Percentiles rank a stretch among this genome's conserved stretches.
Evolutionary conservation across 2,797 vertebrate genomes (phyloP).

Genomic region (Tolypeutes matacus): DNA sequence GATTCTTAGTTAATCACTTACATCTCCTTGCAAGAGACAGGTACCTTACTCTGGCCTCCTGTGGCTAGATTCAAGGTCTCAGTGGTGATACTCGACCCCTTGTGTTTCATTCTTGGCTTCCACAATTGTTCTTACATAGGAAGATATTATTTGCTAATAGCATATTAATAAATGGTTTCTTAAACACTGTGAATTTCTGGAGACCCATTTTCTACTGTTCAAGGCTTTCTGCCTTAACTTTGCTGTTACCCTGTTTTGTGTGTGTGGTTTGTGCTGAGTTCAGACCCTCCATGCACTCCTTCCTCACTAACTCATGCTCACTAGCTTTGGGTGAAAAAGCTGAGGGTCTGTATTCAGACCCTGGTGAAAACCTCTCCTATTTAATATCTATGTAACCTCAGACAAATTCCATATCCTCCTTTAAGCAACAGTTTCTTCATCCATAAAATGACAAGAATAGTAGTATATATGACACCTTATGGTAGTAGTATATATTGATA

Average conservation of each 20-base stretch:
- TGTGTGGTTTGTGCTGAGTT: not conserved
- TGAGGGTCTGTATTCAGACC: not conserved
- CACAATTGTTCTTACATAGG: not conserved
- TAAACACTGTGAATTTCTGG: conserved; percentile 29
- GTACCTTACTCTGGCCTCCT: not conserved
- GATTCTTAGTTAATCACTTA: conserved; percentile 16
- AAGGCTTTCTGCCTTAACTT: not conserved
- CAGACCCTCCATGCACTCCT: not conserved
- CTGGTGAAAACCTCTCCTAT: not conserved
- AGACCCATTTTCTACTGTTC: not conserved
- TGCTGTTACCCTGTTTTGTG: not conserved
- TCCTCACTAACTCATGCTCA: not conserved
- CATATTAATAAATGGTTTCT: conserved; percentile 41
- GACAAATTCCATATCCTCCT: not conserved
- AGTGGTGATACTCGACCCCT: not conserved
- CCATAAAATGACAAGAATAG: not conserved
- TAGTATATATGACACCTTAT: not conserved
- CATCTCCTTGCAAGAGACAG: not conserved
- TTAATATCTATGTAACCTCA: not conserved
- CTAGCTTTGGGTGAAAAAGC: not conserved
- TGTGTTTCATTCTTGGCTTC: conserved; percentile 46
- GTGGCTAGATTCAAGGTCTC: not conserved
- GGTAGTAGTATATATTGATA: too few relatives aligned
- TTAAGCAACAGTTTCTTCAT: not conserved
- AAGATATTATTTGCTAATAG: conserved; percentile 4